phyloP scores from a whole-genome alignment of 2,888 invertebrate genomes.

The Melieria omissa region DNA sequence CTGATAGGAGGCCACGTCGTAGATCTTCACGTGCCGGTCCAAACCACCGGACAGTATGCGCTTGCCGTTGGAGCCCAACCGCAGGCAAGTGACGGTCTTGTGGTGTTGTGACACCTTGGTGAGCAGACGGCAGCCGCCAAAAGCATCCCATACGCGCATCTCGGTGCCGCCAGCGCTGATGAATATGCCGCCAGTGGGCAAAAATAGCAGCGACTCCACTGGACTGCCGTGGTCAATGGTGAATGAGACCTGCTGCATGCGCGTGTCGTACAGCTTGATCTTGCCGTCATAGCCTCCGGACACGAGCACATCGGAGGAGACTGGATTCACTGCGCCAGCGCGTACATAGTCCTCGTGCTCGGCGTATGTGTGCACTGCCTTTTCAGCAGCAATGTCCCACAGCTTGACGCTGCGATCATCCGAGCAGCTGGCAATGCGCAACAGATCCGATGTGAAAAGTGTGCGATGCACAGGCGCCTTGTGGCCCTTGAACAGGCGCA shows the following conservation, averaged over 20 bases:
- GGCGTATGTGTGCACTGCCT: constrained; percentile 73
- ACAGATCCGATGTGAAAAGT: constrained; percentile 81
- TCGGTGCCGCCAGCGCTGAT: constrained; percentile 92
- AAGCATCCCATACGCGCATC: constrained; percentile 92
- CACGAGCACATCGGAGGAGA: constrained; percentile 79
- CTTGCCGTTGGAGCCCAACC: constrained; percentile 83
- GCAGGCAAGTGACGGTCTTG: constrained; percentile 91
- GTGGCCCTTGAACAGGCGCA: constrained; percentile 89
- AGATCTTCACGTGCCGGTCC: constrained; percentile 93
- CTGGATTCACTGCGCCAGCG: constrained; percentile 83
- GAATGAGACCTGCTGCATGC: constrained; percentile 77
- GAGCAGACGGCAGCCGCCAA: constrained; percentile 81
- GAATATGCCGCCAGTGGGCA: constrained; percentile 90
- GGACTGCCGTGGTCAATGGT: constrained; percentile 88
- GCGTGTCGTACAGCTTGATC: constrained; percentile 87
- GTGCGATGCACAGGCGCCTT: constrained; percentile 82
- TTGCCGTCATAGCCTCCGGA: constrained; percentile 92
- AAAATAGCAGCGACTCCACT: constrained; percentile 87
- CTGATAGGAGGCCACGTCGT: constrained; percentile 87
- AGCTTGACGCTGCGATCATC: constrained; percentile 88
- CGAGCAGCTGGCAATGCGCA: constrained; percentile 86
- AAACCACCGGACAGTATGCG: constrained; percentile 89
- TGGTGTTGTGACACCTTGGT: constrained; percentile 91
- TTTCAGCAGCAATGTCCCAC: constrained; percentile 94
- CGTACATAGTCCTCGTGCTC: constrained; percentile 86